Evolutionary conservation across 2,797 vertebrate species (phyloP).

Genomic region (Euthynnus affinis): DNA sequence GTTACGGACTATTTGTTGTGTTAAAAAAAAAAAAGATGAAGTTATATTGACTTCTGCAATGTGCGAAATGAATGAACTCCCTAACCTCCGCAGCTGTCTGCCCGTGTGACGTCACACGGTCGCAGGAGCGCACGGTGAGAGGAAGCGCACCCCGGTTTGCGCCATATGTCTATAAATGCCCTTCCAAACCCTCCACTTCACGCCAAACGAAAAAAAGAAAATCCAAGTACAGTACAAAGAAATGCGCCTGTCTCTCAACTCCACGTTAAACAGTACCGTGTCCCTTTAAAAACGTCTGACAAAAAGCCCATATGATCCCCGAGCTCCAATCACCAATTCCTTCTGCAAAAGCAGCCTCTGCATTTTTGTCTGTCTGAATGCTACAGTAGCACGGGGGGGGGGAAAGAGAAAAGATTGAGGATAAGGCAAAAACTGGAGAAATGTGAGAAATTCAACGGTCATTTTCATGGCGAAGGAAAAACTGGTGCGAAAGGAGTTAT

Average conservation of each 20-base stretch:
- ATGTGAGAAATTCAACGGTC: conserved; percentile 82
- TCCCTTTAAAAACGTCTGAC: conserved; percentile 92
- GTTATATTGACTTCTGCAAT: conserved; percentile 27
- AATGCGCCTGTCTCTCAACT: conserved; percentile 55
- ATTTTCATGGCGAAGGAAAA: conserved; percentile 89
- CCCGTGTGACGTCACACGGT: conserved; percentile 73
- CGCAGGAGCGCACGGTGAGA: conserved; percentile 52
- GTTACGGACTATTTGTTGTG: not conserved
- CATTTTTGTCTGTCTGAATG: conserved; percentile 87
- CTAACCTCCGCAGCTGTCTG: conserved; percentile 66
- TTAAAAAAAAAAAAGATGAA: conserved; percentile 1
- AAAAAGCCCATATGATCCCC: conserved; percentile 92
- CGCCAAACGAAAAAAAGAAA: not conserved
- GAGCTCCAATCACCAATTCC: conserved; percentile 92
- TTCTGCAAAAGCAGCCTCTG: conserved; percentile 88
- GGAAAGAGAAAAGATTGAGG: conserved; percentile 41
- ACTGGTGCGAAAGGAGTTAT: conserved; percentile 86
- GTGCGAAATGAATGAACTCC: conserved; percentile 56
- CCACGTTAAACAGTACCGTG: conserved; percentile 79
- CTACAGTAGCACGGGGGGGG: conserved; percentile 83
- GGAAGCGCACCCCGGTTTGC: conserved; percentile 66
- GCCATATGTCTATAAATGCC: conserved; percentile 48
- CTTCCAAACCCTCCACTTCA: conserved; percentile 25
- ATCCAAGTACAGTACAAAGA: conserved; percentile 47
- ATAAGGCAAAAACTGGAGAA: conserved; percentile 80